Evolutionary conservation across 1,140 invertebrate species (phyloP).

Genomic region (Zaprionus inermis): DNA sequence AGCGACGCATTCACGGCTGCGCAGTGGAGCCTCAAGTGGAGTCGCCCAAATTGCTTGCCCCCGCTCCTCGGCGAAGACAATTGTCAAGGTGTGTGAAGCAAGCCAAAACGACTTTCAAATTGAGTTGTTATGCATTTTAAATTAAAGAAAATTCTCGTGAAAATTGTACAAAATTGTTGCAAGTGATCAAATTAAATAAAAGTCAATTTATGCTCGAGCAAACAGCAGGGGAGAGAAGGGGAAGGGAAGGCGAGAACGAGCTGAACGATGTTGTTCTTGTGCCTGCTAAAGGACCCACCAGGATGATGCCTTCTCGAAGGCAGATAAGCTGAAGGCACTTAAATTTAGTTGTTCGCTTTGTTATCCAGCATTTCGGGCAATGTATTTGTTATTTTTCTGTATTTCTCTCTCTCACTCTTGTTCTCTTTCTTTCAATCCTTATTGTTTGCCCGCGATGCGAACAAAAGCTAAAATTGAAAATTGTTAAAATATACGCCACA

Average conservation of each 20-base stretch:
- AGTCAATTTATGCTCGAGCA: slow-evolving; percentile 54
- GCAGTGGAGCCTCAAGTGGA: slow-evolving; percentile 37
- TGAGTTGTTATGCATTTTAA: slow-evolving; percentile 64
- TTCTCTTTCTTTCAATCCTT: slow-evolving; percentile 22
- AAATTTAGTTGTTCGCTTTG: slow-evolving; percentile 70
- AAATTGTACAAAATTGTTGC: slow-evolving; percentile 41
- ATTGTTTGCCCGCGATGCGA: slow-evolving; percentile 63
- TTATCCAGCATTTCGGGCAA: slow-evolving; percentile 40
- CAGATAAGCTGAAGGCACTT: slow-evolving; percentile 69
- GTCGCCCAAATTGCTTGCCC: too few relatives aligned
- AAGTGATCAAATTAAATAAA: slow-evolving; percentile 73
- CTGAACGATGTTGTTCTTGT: slow-evolving; percentile 20
- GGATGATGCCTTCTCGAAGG: slow-evolving; percentile 46
- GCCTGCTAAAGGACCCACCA: slow-evolving; percentile 37
- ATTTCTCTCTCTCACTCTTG: slow-evolving; percentile 1
- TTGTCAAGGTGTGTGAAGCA: slow-evolving; percentile 23
- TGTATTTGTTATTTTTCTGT: slow-evolving; percentile 36
- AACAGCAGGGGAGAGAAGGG: slow-evolving; percentile 9
- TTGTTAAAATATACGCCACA: slow-evolving; percentile 72
- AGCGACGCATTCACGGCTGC: slow-evolving; percentile 66
- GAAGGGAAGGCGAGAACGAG: not conserved
- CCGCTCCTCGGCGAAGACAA: not conserved
- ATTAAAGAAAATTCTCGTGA: slow-evolving; percentile 49
- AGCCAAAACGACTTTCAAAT: slow-evolving; percentile 58
- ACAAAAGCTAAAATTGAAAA: slow-evolving; percentile 83